A percentile compares a stretch with the other conserved stretches of the same genome.
phyloP scores from a whole-genome alignment of 2,113 vertebrate genomes.

The Arvicanthis niloticus region DNA sequence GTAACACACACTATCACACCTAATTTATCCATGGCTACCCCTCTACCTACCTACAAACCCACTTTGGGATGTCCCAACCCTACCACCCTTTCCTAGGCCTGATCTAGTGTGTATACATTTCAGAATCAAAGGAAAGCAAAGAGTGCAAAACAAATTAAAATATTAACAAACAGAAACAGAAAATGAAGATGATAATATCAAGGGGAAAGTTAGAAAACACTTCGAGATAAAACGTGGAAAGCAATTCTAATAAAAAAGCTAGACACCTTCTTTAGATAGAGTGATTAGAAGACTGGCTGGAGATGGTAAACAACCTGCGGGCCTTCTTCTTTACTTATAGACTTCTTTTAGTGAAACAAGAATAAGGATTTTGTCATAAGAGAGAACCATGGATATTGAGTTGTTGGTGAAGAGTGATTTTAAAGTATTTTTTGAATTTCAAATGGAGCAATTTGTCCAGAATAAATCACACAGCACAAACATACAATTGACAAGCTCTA shows the following conservation, averaged over 20 bases:
- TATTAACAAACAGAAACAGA: neutral
- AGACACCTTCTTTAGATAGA: neutral
- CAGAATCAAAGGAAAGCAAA: neutral
- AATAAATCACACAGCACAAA: neutral
- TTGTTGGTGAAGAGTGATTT: neutral
- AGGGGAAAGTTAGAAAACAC: neutral
- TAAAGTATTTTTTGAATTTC: neutral
- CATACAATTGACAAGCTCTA: neutral
- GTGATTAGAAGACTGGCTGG: neutral
- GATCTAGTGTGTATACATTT: neutral
- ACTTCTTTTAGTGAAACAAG: neutral
- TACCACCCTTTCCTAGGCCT: neutral
- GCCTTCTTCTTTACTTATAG: neutral
- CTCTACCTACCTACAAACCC: accelerated
- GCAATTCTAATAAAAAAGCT: neutral
- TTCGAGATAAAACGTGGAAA: neutral
- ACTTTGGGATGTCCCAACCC: accelerated
- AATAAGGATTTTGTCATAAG: neutral
- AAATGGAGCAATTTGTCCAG: neutral
- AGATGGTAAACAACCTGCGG: neutral
- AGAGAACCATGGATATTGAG: neutral
- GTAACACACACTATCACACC: neutral
- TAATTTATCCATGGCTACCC: accelerated
- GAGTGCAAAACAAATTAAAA: neutral
- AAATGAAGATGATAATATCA: neutral